These are phyloP conservation scores for Phoxinus dragarum DNA, from an alignment of 2,797 vertebrate genomes.

Conservation along the genomic window DNA sequence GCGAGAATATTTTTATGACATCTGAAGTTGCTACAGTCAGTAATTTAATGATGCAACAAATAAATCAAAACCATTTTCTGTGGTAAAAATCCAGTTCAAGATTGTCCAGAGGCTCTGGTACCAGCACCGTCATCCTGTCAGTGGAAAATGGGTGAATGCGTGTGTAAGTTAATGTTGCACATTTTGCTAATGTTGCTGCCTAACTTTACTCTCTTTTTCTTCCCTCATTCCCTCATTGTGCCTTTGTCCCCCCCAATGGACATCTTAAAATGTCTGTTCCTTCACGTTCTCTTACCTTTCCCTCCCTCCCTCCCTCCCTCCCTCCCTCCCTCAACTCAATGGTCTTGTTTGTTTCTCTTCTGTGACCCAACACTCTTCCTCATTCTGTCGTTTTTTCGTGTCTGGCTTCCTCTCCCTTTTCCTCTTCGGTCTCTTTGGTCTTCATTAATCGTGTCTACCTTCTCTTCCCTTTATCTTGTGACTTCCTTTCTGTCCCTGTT, in stretches of 20 bases:
- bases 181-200: slow-evolving; percentile 35
- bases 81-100: background rate
- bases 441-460: slow-evolving; percentile 42
- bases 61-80: background rate
- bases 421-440: slow-evolving; percentile 20
- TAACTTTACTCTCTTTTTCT: slow-evolving; percentile 57
- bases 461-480: slow-evolving; percentile 38
- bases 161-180: slow-evolving; percentile 14
- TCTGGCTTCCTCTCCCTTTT: slow-evolving; percentile 16
- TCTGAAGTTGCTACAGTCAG: background rate
- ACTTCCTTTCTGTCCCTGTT: slow-evolving; percentile 31
- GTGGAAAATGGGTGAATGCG: slow-evolving; percentile 51
- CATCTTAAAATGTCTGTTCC: slow-evolving; percentile 49
- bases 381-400: slow-evolving; percentile 23
- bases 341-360: slow-evolving; percentile 17
- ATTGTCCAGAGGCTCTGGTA: background rate
- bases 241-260: slow-evolving; percentile 16
- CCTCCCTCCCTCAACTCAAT: slow-evolving; percentile 20
- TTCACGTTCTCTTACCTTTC: slow-evolving; percentile 41
- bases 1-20: background rate
- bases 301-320: background rate
- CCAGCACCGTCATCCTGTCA: slow-evolving; percentile 18
- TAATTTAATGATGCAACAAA: background rate
- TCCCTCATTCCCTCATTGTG: slow-evolving; percentile 55
- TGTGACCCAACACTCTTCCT: slow-evolving; percentile 29